Percentiles rank a stretch among this genome's conserved stretches.
phyloP scores from a whole-genome alignment of 2,888 invertebrate species.

The Lasioglossum calceatum region DNA sequence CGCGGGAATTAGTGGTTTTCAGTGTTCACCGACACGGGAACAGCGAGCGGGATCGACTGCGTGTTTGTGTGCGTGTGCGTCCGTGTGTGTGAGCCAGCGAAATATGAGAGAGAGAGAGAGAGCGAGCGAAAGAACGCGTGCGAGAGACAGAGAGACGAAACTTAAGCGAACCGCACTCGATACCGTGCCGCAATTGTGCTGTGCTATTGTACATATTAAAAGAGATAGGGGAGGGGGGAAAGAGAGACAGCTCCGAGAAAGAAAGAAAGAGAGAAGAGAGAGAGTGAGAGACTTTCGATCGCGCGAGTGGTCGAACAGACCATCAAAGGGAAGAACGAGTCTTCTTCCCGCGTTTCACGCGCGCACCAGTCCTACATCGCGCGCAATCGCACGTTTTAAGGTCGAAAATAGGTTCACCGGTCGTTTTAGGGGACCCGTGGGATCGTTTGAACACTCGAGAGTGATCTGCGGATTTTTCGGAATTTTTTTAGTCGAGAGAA shows the following conservation, averaged over 20 bases:
- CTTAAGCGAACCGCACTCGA: constrained; percentile 71
- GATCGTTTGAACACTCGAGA: neutral
- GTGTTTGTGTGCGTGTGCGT: constrained; percentile 11
- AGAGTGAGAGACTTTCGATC: constrained; percentile 20
- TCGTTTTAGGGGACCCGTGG: neutral
- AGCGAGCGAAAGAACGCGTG: constrained; percentile 41
- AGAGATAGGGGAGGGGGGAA: constrained; percentile 27
- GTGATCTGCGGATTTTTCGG: neutral
- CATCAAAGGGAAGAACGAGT: neutral
- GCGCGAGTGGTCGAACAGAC: constrained; percentile 21
- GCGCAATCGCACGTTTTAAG: neutral
- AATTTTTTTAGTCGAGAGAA: neutral
- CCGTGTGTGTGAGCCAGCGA: neutral
- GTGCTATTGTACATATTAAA: constrained; percentile 76
- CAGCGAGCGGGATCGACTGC: constrained; percentile 29
- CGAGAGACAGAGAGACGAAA: constrained; percentile 11
- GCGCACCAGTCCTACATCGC: constrained; percentile 35
- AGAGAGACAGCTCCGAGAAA: neutral
- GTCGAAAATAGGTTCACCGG: neutral
- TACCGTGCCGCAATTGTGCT: constrained; percentile 75
- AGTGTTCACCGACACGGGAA: constrained; percentile 34
- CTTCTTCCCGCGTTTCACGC: constrained; percentile 46
- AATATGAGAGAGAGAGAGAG: constrained; percentile 13
- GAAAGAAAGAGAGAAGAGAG: neutral
- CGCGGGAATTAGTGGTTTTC: constrained; percentile 41